Base-by-base conservation (phyloP, 1,140 invertebrate genomes). In the Bombus difficillimus region DNA sequence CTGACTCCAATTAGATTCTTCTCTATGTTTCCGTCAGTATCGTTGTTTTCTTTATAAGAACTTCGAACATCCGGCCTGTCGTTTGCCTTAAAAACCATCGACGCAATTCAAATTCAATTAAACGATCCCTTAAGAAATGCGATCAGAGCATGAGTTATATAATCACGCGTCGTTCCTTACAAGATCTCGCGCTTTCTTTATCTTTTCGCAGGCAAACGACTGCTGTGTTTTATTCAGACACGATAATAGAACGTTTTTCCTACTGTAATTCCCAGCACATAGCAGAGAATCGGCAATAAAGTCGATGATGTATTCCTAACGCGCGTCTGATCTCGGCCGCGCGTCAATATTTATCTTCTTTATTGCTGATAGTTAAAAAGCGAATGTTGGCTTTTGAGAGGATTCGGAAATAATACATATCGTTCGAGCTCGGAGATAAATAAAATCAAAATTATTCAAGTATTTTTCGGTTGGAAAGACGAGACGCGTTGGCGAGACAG, bases 281-380 rank as follows among this genome's bases (percentile, higher is more conserved):
- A 28, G 22, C 34, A n/a, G 32, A 28, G 53, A 28, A 22, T 59
- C 53, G 59, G 62, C 64, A 41, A 53, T 76, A 53, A 83, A 83
- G 34, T 78, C 66, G 64, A 53, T 47, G 73, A 88, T 78, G 34
- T 85, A 82, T 71, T 83, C 41, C n/a, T 75, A 53, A 41, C 34
- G 2, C 34, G 39, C n/a, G 62, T 74, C 37, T 64, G 74, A 89
- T 83, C 82, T 76, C 72, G 41, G 73, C 59, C n/a, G 39, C n/a
- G 41, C 57, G 66, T 82, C 74, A 85, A 90, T 87, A 89, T 89
- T 90, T 86, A 81, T 66, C 37, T 15, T 22, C 41, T 47, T 43
- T 69, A 64, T 72, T 64, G 59, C 87, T 32, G 66, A 32, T 66
- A 15, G 53, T 64, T 47, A 37, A 62, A 82, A 81, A 59, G 72